These are phyloP conservation scores for Lamellibrachia satsuma DNA, from an alignment of 2,888 invertebrate species.

Conservation along the genomic window DNA sequence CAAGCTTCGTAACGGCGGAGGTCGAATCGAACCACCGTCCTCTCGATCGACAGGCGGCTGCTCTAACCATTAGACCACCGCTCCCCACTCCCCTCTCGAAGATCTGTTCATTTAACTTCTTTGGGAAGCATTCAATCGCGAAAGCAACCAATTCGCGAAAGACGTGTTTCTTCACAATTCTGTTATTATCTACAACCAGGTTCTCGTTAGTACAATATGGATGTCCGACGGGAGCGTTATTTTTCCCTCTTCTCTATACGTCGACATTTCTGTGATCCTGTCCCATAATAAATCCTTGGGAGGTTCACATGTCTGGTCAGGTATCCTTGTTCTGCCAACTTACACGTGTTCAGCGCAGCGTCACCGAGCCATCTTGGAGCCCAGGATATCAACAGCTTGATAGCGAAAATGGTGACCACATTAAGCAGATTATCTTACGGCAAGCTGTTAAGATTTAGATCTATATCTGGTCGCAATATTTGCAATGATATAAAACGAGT, in stretches of 20 bases:
- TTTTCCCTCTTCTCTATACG: background rate
- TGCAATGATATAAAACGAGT: background rate
- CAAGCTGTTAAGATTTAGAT: background rate
- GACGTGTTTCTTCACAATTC: background rate
- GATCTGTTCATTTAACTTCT: background rate
- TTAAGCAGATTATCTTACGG: background rate
- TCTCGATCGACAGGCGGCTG: too few species aligned
- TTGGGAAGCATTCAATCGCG: background rate
- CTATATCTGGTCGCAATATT: background rate
- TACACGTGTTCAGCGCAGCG: background rate
- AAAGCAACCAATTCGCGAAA: background rate
- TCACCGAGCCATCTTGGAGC: background rate
- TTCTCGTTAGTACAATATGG: too few species aligned
- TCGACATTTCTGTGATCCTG: background rate
- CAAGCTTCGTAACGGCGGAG: too few species aligned
- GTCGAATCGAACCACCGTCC: too few species aligned
- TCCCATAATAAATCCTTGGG: too few species aligned
- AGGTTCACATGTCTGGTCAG: background rate
- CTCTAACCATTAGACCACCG: too few species aligned
- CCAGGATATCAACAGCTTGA: background rate
- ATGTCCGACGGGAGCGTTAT: too few species aligned
- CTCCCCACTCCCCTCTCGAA: too few species aligned
- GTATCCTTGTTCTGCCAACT: background rate
- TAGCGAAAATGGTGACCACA: background rate
- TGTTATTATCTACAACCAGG: too few species aligned